A percentile compares a stretch with the other conserved stretches of the same genome.
These are phyloP conservation scores for Nymphalis urticae DNA, from an alignment of 2,888 invertebrate genomes.

Conservation along the genomic window DNA sequence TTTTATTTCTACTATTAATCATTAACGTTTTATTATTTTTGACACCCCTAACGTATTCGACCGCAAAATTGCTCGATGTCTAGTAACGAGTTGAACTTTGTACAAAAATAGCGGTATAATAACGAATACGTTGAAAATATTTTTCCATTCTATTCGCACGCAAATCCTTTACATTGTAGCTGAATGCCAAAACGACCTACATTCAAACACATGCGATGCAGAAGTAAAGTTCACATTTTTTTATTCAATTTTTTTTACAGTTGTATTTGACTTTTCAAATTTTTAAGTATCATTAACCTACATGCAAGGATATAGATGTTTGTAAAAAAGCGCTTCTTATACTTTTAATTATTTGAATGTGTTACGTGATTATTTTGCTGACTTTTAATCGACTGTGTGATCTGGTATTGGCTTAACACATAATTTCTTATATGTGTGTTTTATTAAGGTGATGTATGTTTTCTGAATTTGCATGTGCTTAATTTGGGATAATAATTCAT, in stretches of 20 bases:
- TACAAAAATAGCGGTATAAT: constrained; percentile 6
- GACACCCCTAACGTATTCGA: constrained; percentile 1
- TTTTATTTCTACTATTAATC: no score
- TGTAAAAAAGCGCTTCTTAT: neutral
- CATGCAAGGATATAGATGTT: constrained; percentile 4
- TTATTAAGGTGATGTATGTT: neutral
- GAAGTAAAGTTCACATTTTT: constrained; percentile 10
- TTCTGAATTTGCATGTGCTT: no score
- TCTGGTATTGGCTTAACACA: neutral
- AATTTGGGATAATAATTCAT: no score
- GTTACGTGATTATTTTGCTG: neutral
- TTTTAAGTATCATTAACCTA: constrained; percentile 27
- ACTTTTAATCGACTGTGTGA: neutral
- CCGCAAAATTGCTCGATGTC: constrained; percentile 7
- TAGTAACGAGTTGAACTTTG: constrained; percentile 6
- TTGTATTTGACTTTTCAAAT: constrained; percentile 11
- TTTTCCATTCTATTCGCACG: constrained; percentile 15
- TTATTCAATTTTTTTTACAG: constrained; percentile 8
- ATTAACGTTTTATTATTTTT: neutral
- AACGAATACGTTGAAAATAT: constrained; percentile 13
- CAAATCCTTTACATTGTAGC: constrained; percentile 16
- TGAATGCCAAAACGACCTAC: constrained; percentile 8
- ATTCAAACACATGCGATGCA: constrained; percentile 14
- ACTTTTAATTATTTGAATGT: neutral
- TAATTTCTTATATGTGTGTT: neutral